Evolutionary conservation across 2,113 vertebrate species (phyloP), one percentile per base, ranked within the genome.

Genomic region (Passer montanus): DNA sequence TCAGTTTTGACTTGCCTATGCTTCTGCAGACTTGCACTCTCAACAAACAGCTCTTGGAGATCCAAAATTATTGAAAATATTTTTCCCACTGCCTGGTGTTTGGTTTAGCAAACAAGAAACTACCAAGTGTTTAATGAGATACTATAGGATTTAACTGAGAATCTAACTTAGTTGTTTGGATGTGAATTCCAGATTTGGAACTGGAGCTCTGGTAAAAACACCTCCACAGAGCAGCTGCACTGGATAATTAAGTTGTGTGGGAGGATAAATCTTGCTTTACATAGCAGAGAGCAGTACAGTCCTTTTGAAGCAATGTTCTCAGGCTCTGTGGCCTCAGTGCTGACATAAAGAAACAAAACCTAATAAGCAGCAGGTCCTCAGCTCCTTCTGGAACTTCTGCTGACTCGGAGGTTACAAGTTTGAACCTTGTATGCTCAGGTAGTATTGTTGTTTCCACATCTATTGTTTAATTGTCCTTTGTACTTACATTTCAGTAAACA

Each of bases 401-500:
- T 68, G 31, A 8, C 37, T 62, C 50, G 67, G 31, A 49, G 9
- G 8, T 47, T 68, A 28, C 3, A 49, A 47, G 37, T 81, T 15
- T 69, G 31, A 73, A 9, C 27, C 2, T 58, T 47, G 3, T 49
- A 30, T 19, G 52, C 15, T 75, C 16, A 31, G 14, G 24, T 23
- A 67, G 11, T 14, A 49, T 0, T 41, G 28, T 44, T 69, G 8
- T 30, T 66, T 33, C 33, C 27, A 35, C 7, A 5, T 3, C 9
- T 27, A 28, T 8, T 62, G 27, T 50, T 47, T 33, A 4, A 37
- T 26, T 66, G 43, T 22, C 6, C 7, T 55, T 33, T 44, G 3
- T 91, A 90, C 84, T 72, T 78, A 79, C 63, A 30, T 93, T 95
- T 97, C 95, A 23, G 85, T 0, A 24, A 90, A 3, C 17, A 53